Evolutionary conservation across 2,888 invertebrate genomes (phyloP).

Genomic region (Epinotia demarniana): DNA sequence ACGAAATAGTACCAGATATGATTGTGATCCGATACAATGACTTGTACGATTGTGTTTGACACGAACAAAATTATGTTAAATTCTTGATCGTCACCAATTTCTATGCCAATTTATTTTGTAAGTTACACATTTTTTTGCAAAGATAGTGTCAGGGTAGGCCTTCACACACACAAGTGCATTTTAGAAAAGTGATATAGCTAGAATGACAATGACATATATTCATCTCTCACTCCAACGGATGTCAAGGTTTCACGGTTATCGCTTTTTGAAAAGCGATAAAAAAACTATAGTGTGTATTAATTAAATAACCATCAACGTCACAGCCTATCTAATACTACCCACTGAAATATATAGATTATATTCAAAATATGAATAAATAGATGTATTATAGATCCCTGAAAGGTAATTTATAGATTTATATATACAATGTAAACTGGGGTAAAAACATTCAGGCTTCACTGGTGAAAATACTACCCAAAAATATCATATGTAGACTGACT

Average conservation of each 20-base stretch:
- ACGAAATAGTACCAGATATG: no score
- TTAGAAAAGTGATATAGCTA: neutral
- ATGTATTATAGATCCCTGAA: constrained; percentile 2
- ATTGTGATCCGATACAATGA: no score
- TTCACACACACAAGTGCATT: no score
- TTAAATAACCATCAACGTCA: constrained; percentile 12
- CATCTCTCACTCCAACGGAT: neutral
- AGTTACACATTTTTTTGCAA: no score
- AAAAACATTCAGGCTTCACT: constrained; percentile 21
- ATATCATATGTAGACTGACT: constrained; percentile 16
- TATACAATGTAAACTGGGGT: constrained; percentile 34
- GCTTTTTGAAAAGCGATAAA: neutral
- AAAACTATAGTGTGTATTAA: neutral
- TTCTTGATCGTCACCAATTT: no score
- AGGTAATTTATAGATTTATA: constrained; percentile 2
- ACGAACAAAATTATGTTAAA: no score
- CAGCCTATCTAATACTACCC: constrained; percentile 40
- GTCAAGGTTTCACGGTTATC: neutral
- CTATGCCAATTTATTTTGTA: no score
- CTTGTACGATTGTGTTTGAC: no score
- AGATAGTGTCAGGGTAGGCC: no score
- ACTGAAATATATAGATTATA: constrained; percentile 31
- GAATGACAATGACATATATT: neutral
- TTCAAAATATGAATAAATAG: neutral
- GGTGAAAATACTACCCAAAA: constrained; percentile 33